Evolutionary conservation across 2,888 invertebrate species (phyloP).

Genomic region (Prosopocoilus inquinatus): DNA sequence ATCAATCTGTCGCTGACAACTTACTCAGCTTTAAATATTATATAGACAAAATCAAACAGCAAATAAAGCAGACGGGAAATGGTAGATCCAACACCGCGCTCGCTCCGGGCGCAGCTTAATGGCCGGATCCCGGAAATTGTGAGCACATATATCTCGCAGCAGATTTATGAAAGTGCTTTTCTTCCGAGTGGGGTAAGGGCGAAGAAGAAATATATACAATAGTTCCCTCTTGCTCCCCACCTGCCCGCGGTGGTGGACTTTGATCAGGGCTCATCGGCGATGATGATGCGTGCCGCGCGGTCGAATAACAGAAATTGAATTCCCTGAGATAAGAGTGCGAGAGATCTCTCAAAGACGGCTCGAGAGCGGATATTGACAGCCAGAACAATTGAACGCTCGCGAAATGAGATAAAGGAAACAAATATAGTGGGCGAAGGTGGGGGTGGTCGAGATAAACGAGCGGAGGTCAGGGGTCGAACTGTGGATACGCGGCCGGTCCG

Average conservation of each 20-base stretch:
- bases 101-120: slow-evolving; percentile 59
- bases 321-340: slow-evolving; percentile 39
- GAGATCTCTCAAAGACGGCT: slow-evolving; percentile 39
- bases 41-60: slow-evolving; percentile 48
- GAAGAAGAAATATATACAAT: slow-evolving; percentile 50
- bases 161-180: slow-evolving; percentile 85
- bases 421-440: slow-evolving; percentile 43
- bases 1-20: no score
- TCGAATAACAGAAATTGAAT: slow-evolving; percentile 45
- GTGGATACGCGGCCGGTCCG: slow-evolving; percentile 15
- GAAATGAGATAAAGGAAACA: slow-evolving; percentile 53
- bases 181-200: slow-evolving; percentile 45
- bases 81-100: slow-evolving; percentile 45
- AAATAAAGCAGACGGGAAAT: slow-evolving; percentile 47
- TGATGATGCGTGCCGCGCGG: slow-evolving; percentile 29
- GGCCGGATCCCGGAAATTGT: slow-evolving; percentile 89
- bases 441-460: slow-evolving; percentile 3
- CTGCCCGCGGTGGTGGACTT: slow-evolving; percentile 26
- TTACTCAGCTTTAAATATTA: slow-evolving; percentile 22
- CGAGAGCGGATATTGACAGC: slow-evolving; percentile 46
- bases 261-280: slow-evolving; percentile 26
- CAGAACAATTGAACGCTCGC: slow-evolving; percentile 55
- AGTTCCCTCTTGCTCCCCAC: slow-evolving; percentile 34
- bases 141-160: slow-evolving; percentile 86
- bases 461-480: slow-evolving; percentile 16